Percentiles rank a stretch among this genome's conserved stretches.
Evolutionary conservation across 2,113 vertebrate genomes (phyloP).

Genomic region (Varanus komodoensis): DNA sequence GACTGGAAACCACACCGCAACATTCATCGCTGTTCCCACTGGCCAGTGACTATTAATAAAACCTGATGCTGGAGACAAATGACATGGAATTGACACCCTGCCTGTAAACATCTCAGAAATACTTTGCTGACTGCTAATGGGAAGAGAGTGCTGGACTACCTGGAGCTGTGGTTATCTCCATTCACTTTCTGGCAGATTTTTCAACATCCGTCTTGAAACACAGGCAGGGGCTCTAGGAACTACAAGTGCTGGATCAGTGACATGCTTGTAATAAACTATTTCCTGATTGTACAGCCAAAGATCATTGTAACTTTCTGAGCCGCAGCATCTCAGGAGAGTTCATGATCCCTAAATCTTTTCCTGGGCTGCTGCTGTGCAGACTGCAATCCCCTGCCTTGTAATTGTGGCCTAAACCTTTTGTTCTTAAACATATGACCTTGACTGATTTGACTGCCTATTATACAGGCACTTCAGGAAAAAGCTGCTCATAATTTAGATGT

Average conservation of each 20-base stretch:
- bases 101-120: not conserved
- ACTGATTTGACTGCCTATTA: slow-evolving; percentile 34
- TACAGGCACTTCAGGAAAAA: slow-evolving; percentile 6
- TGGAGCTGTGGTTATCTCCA: not conserved
- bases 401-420: slow-evolving; percentile 27
- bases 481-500: slow-evolving; percentile 38
- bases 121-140: not conserved
- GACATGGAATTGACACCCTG: not conserved
- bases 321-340: not conserved
- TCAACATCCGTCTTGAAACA: not conserved
- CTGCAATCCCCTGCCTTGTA: not conserved
- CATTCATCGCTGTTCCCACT: not conserved
- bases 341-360: slow-evolving; percentile 21
- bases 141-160: not conserved
- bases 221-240: not conserved
- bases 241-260: not conserved
- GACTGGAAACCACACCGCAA: not conserved
- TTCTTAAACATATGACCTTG: slow-evolving; percentile 24
- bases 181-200: not conserved
- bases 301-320: not conserved
- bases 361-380: not conserved
- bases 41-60: not conserved
- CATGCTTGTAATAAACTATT: not conserved
- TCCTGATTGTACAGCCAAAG: not conserved
- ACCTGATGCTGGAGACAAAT: not conserved